Base-by-base conservation (phyloP, 2,888 invertebrate genomes). In the Drosophila hawaiiensis region DNA sequence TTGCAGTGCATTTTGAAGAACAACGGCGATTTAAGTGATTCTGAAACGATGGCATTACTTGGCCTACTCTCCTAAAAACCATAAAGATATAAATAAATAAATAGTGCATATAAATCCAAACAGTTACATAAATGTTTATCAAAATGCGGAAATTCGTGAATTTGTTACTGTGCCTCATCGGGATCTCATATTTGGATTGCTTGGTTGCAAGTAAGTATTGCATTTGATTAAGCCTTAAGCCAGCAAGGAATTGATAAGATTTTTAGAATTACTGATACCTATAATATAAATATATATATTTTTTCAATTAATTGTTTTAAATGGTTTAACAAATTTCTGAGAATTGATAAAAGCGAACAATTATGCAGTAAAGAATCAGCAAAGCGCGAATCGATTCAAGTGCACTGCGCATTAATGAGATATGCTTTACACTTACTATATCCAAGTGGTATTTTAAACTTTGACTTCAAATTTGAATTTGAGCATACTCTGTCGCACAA, bases 171-270 rank as follows among this genome's bases (percentile, higher is more conserved):
- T 67, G 70, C 54, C 41, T 71, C 41, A 61, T 71, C 37, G 65
- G 61, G 76, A 76, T 80, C 80, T 73, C 71, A 69, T 25, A 28
- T 47, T 58, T 53, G 31, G 56, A 59, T 28, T 54, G 41, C 60
- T 49, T 29, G 19, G 31, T 4, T 33, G 72, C 80, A 68, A 62
- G 80, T 80, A 77, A 80, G 80, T 80, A 79, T 54, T 37, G 37
- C 1, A 29, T 64, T 16, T 19, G 19, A 41, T 53, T n/a, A n/a
- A 12, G 19, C 28, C 22, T 28, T 14, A 19, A 19, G 4, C 1
- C 12, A 9, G 12, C 3, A 19, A 35, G 37, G 16, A 50, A 52
- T 25, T 29, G 1, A 28, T 28, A 22, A 0, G 3, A 35, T 29
- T 55, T 7, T 12, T 22, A 33, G 4, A 33, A 39, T 12, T 28